Conservation (phyloP, 2,113 vertebrate species). For the Gadus chalcogrammus region DNA sequence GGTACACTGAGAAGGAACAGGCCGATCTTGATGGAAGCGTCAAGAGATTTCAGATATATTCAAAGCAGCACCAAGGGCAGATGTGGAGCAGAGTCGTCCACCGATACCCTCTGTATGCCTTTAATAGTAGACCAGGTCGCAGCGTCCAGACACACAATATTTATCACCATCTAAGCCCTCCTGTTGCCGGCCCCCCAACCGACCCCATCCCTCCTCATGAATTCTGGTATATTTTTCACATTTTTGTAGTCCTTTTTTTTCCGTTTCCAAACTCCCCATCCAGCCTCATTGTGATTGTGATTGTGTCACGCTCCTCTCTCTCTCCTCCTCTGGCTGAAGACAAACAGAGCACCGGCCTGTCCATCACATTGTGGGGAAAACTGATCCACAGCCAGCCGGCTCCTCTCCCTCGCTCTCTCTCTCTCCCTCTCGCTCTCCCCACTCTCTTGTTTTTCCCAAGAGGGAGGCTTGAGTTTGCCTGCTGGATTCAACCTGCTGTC, state of each 20-base stretch:
- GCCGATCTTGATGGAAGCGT: constrained; percentile 52
- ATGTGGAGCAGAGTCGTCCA: constrained; percentile 28
- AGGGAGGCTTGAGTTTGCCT: constrained; percentile 65
- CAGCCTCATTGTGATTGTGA: neutral
- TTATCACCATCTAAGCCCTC: too few relatives aligned
- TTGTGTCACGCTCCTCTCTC: constrained; percentile 7
- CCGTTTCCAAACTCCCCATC: constrained; percentile 23
- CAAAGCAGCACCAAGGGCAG: constrained; percentile 21
- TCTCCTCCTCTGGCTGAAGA: constrained; percentile 42
- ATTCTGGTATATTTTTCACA: too few relatives aligned
- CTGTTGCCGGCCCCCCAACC: too few relatives aligned
- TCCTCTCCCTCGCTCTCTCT: constrained; percentile 8
- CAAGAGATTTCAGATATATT: constrained; percentile 48
- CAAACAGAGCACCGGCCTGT: constrained; percentile 63
- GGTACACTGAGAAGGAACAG: constrained; percentile 47
- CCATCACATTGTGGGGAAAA: constrained; percentile 71
- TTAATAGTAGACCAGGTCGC: too few relatives aligned
- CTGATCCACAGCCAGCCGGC: constrained; percentile 53
- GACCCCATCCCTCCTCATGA: too few relatives aligned
- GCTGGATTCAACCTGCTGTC: constrained; percentile 71
- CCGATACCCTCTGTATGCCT: constrained; percentile 22
- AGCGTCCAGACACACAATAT: too few relatives aligned
- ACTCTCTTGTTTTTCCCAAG: constrained; percentile 52
- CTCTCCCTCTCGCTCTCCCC: constrained; percentile 34
- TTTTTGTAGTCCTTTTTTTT: too few relatives aligned